These are phyloP conservation scores for Brachionichthys hirsutus DNA, from an alignment of 2,113 vertebrate species.

Conservation along the genomic window DNA sequence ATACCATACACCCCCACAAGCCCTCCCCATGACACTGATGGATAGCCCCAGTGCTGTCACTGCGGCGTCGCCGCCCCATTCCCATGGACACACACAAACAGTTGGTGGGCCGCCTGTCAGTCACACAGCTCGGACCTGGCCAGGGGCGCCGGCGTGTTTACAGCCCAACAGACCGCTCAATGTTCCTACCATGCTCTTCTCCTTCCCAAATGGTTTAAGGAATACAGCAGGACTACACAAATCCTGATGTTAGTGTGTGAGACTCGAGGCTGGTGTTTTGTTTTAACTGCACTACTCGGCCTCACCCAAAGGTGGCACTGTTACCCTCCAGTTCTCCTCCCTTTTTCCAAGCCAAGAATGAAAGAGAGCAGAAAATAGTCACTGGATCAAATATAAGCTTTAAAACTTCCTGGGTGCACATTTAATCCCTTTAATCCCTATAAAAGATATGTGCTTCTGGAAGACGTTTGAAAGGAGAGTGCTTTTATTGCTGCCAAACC, in stretches of 20 bases:
- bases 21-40: constrained; percentile 78
- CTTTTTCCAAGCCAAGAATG: not conserved
- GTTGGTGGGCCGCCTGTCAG: constrained; percentile 66
- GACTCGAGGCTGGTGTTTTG: constrained; percentile 14
- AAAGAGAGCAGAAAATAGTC: constrained; percentile 27
- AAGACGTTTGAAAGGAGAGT: constrained; percentile 24
- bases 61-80: constrained; percentile 71
- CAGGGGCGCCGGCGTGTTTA: constrained; percentile 56
- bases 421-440: constrained; percentile 70
- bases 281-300: constrained; percentile 31
- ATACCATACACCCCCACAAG: constrained; percentile 59
- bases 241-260: constrained; percentile 6
- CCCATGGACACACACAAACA: constrained; percentile 82
- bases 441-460: constrained; percentile 55
- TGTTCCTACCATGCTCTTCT: constrained; percentile 24
- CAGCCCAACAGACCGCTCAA: constrained; percentile 29
- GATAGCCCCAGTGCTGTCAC: constrained; percentile 74
- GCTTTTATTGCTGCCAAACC: constrained; percentile 54
- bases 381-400: constrained; percentile 43
- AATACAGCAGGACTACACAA: constrained; percentile 36
- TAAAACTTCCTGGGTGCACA: constrained; percentile 52
- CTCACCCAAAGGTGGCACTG: constrained; percentile 70
- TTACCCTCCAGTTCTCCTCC: constrained; percentile 57
- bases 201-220: constrained; percentile 9
- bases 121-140: constrained; percentile 57